phyloP scores from a whole-genome alignment of 2,888 invertebrate species.

The Tetrapedia diversipes region DNA sequence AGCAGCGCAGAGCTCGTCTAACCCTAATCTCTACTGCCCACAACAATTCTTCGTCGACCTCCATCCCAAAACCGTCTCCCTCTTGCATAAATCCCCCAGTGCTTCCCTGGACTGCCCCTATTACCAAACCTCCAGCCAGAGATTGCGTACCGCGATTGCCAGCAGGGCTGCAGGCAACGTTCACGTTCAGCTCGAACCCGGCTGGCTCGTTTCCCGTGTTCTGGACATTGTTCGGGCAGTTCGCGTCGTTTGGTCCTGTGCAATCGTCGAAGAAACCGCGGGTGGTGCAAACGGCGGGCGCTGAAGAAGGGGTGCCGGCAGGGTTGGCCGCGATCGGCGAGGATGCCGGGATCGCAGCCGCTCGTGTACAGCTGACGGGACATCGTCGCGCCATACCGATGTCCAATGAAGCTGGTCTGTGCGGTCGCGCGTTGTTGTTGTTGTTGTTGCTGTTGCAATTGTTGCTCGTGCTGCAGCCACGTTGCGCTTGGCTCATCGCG shows the following conservation, averaged over 20 bases:
- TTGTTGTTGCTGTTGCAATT: constrained; percentile 7
- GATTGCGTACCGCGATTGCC: constrained; percentile 75
- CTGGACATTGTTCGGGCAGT: constrained; percentile 68
- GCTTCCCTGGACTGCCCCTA: not conserved
- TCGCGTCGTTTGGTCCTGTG: constrained; percentile 71
- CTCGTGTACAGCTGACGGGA: constrained; percentile 57
- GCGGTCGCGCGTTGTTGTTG: constrained; percentile 58
- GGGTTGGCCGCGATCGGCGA: constrained; percentile 36
- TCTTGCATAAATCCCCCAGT: too few species aligned
- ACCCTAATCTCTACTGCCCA: too few species aligned
- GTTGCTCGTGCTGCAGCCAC: constrained; percentile 15
- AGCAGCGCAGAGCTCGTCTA: too few species aligned
- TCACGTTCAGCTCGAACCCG: constrained; percentile 79
- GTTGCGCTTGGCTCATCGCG: constrained; percentile 59
- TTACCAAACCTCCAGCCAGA: not conserved
- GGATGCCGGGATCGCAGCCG: constrained; percentile 39
- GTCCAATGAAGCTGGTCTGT: constrained; percentile 77
- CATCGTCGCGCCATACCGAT: constrained; percentile 71
- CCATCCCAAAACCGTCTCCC: too few species aligned
- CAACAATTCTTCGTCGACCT: too few species aligned
- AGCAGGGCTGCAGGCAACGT: constrained; percentile 77
- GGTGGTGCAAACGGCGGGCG: constrained; percentile 69
- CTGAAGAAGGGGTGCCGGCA: constrained; percentile 70
- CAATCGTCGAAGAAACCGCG: constrained; percentile 75
- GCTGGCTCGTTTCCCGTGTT: constrained; percentile 75